Conservation (phyloP, 2,113 vertebrate genomes). For the Eclectus roratus region DNA sequence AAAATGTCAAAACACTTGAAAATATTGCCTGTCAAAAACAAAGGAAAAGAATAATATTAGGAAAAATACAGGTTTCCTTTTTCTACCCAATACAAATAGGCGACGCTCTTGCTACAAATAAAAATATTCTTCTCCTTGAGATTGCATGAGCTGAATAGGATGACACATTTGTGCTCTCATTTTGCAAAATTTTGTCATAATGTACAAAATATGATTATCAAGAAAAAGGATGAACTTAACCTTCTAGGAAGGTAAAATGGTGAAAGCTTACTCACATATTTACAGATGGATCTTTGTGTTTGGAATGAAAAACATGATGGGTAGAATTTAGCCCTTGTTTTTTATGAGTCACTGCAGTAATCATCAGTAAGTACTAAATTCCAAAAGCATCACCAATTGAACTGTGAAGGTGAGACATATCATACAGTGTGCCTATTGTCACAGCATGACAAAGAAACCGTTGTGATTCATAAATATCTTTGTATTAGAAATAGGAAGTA, state of each 20-base stretch:
- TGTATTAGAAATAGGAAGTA: background rate
- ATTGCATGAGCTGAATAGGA: background rate
- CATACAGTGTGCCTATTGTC: background rate
- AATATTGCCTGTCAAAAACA: background rate
- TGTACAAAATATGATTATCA: background rate
- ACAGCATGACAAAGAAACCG: background rate
- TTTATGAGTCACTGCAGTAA: background rate
- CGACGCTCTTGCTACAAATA: background rate
- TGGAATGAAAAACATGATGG: background rate
- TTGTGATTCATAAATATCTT: background rate
- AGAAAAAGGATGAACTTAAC: background rate
- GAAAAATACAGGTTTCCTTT: background rate
- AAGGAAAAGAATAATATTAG: background rate
- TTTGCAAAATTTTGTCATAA: background rate
- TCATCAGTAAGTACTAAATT: background rate
- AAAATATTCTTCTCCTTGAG: background rate
- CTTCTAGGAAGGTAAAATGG: background rate
- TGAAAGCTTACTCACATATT: background rate
- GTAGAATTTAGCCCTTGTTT: background rate
- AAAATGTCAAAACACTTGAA: background rate
- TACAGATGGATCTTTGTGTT: background rate
- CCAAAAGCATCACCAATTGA: background rate
- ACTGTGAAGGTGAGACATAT: background rate
- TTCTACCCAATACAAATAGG: background rate
- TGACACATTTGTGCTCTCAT: background rate